phyloP scores from a whole-genome alignment of 2,888 invertebrate genomes.

The Coenonympha arcania region DNA sequence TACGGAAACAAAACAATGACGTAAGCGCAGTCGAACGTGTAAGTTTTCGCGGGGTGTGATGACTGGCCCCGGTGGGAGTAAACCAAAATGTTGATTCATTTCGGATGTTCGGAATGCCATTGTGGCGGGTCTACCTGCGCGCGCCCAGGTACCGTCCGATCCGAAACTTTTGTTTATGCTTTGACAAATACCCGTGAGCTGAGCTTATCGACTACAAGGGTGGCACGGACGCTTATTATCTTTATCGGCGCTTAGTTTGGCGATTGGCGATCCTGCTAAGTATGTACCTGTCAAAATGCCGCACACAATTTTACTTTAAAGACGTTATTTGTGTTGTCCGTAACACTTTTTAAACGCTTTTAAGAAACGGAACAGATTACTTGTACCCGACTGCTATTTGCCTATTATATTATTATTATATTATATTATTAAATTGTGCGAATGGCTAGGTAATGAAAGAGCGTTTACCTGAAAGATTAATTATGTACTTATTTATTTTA shows the following conservation, averaged over 20 bases:
- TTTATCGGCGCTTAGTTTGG: constrained; percentile 1
- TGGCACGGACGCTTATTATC: constrained; percentile 29
- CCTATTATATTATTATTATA: neutral
- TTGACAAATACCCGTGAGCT: constrained; percentile 58
- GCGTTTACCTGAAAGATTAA: no score
- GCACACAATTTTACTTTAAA: neutral
- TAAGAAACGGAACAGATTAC: neutral
- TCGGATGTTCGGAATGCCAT: constrained; percentile 69
- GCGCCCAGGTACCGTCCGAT: constrained; percentile 38
- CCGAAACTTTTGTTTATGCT: constrained; percentile 49
- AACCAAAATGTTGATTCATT: constrained; percentile 64
- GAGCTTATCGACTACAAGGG: constrained; percentile 60
- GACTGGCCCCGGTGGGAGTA: constrained; percentile 15
- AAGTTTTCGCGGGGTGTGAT: constrained; percentile 6
- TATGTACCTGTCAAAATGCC: constrained; percentile 5
- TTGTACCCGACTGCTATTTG: neutral
- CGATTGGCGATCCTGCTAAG: neutral
- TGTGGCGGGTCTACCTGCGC: constrained; percentile 62
- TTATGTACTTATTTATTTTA: no score
- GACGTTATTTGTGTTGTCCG: neutral
- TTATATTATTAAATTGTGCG: no score
- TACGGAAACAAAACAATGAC: no score
- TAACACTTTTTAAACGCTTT: neutral
- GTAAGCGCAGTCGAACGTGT: no score
- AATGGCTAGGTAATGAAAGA: no score